Base-by-base conservation (phyloP, 2,113 vertebrate genomes). In the Caloenas nicobarica region DNA sequence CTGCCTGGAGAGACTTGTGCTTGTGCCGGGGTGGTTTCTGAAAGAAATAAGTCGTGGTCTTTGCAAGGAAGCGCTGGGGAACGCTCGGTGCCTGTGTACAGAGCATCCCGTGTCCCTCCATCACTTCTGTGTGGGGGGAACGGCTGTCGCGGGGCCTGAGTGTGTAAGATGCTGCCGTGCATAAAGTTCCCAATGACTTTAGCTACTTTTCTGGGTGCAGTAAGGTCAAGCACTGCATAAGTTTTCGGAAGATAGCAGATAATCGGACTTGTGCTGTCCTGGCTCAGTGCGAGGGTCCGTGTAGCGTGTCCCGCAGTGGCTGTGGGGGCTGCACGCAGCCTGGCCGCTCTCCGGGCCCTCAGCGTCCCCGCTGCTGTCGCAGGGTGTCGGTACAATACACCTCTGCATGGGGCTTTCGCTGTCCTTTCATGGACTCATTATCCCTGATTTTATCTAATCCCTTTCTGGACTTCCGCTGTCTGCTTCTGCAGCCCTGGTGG, bases 141-240 rank as follows among this genome's bases (percentile, higher is more conserved):
- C 23, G 23, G n/a, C 86, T 16, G 13, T 13, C n/a, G 3, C 3
- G 22, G 51, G 38, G 38, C 38, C 34, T 38, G 57, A 36, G 44
- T 1, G 2, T 6, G 4, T 25, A 8, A 25, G 33, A 1, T n/a
- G 61, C 42, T 51, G 66, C 44, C 2, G 3, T 6, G 28, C 9
- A 0, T 46, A 0, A 94, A 95, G 88, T 96, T 95, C 79, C 44
- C n/a, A 0, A 2, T 8, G 60, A 86, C 50, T 95, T 90, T 4
- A 46, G 51, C 34, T 73, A 78, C 85, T 89, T 86, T 36, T 29
- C 36, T n/a, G 5, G 11, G 44, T 42, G 44, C 44, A 8, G 23
- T 42, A 28, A n/a, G 26, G 42, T 51, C 23, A 48, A 61, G 50
- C 36, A 5, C 48, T 51, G 9, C 11, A 0, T 10, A 68, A 66